These are phyloP conservation scores for Drosophila aldrichi DNA, from an alignment of 2,888 invertebrate species.

Conservation along the genomic window DNA sequence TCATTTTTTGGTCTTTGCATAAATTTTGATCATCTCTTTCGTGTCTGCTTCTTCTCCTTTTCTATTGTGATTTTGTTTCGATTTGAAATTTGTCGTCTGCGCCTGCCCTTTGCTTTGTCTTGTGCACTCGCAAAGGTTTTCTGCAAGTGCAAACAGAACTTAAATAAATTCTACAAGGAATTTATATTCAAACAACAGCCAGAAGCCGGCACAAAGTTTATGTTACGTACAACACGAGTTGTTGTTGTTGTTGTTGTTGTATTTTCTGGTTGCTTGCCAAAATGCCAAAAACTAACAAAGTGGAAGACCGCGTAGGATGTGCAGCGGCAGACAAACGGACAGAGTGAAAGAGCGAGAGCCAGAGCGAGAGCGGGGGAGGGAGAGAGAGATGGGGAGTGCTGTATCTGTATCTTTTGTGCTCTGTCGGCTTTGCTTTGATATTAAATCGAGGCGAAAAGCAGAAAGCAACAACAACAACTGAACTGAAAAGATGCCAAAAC, in stretches of 20 bases:
- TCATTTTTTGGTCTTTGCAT: constrained; percentile 56
- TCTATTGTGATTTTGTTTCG: constrained; percentile 64
- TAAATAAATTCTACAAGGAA: constrained; percentile 63
- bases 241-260: constrained; percentile 41
- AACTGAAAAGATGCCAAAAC: constrained; percentile 30
- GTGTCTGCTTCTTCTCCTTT: constrained; percentile 48
- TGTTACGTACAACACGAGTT: constrained; percentile 68
- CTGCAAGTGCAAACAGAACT: constrained; percentile 48
- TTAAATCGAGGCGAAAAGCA: constrained; percentile 70
- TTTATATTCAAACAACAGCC: constrained; percentile 24
- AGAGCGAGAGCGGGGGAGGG: constrained; percentile 9
- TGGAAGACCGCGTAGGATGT: constrained; percentile 69
- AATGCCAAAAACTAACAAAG: constrained; percentile 69
- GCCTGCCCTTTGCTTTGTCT: constrained; percentile 19
- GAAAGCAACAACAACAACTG: constrained; percentile 26
- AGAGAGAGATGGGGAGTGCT: constrained; percentile 25
- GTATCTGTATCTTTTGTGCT: constrained; percentile 57
- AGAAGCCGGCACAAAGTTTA: constrained; percentile 53
- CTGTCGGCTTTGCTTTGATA: constrained; percentile 72
- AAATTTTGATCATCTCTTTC: constrained; percentile 58
- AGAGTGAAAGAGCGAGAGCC: neutral
- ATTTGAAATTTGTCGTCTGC: constrained; percentile 58
- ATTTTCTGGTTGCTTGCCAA: constrained; percentile 70
- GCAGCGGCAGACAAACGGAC: constrained; percentile 21
- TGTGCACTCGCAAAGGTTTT: constrained; percentile 58